Conservation (phyloP, 2,888 invertebrate species). For the Drosophila quasianomalipes region DNA sequence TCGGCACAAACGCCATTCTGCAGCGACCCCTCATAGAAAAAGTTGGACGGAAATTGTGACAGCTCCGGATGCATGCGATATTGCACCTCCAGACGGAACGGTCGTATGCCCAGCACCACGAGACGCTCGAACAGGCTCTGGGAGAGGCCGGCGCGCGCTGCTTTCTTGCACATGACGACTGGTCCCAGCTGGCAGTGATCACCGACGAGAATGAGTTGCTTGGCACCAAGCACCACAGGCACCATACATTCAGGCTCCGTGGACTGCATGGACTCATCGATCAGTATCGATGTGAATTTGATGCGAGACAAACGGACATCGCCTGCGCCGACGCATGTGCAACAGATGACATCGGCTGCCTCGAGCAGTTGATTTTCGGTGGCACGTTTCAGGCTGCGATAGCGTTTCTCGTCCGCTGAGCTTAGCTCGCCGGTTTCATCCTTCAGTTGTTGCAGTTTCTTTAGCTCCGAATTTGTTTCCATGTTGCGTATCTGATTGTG, state of each 20-base stretch:
- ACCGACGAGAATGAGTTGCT: constrained; percentile 98
- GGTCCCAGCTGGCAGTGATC: constrained; percentile 99
- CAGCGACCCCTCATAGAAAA: constrained; percentile 99
- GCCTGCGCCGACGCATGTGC: constrained; percentile 99
- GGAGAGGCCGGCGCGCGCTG: constrained; percentile 97
- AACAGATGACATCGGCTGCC: constrained; percentile 99
- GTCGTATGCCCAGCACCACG: constrained; percentile 98
- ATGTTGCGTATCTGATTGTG: constrained; percentile 99
- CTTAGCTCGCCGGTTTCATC: constrained; percentile 99
- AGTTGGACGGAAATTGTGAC: constrained; percentile 98
- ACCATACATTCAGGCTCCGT: constrained; percentile 99
- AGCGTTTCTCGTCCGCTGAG: constrained; percentile 97
- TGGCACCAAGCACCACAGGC: constrained; percentile 98
- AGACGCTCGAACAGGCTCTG: constrained; percentile 98
- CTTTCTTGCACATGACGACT: constrained; percentile 99
- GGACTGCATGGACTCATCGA: constrained; percentile 99
- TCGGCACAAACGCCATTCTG: constrained; percentile 99
- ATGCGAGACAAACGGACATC: constrained; percentile 96
- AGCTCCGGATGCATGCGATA: constrained; percentile 99
- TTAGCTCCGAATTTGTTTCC: constrained; percentile 96
- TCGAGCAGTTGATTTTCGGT: constrained; percentile 96
- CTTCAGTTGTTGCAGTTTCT: constrained; percentile 97
- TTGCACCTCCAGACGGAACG: constrained; percentile 98
- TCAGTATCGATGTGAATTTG: constrained; percentile 97
- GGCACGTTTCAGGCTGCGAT: constrained; percentile 94